These are phyloP conservation scores for Zaprionus inermis DNA, from an alignment of 1,140 invertebrate species.

Conservation along the genomic window DNA sequence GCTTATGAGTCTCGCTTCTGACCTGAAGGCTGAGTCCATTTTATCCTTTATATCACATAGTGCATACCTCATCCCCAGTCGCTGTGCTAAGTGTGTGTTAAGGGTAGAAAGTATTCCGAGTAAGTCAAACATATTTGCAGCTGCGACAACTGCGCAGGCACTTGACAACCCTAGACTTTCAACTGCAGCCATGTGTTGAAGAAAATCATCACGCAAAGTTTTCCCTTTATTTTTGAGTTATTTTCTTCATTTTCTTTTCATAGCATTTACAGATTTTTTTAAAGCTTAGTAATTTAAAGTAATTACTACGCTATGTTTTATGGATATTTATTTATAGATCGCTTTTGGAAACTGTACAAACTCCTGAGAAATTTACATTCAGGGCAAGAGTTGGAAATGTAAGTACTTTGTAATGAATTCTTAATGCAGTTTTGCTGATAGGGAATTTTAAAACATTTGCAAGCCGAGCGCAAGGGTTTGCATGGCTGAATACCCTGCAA, in stretches of 20 bases:
- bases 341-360: neutral
- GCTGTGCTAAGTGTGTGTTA: neutral
- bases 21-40: constrained; percentile 54
- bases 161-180: neutral
- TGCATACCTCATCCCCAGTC: neutral
- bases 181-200: neutral
- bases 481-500: neutral
- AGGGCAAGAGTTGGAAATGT: constrained; percentile 7
- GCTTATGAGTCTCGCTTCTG: constrained; percentile 64
- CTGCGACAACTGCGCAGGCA: neutral
- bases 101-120: neutral
- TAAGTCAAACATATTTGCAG: neutral
- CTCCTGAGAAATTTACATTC: neutral
- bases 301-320: too few relatives aligned
- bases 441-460: constrained; percentile 29
- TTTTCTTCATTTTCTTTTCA: too few relatives aligned
- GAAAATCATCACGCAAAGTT: too few relatives aligned
- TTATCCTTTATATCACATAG: constrained; percentile 17
- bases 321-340: too few relatives aligned
- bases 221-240: too few relatives aligned
- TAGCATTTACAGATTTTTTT: too few relatives aligned
- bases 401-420: constrained; percentile 71
- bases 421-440: constrained; percentile 66
- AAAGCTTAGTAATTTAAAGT: too few relatives aligned
- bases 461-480: constrained; percentile 7